Conservation (phyloP, 2,888 invertebrate species). For the Tetramorium bicarinatum region DNA sequence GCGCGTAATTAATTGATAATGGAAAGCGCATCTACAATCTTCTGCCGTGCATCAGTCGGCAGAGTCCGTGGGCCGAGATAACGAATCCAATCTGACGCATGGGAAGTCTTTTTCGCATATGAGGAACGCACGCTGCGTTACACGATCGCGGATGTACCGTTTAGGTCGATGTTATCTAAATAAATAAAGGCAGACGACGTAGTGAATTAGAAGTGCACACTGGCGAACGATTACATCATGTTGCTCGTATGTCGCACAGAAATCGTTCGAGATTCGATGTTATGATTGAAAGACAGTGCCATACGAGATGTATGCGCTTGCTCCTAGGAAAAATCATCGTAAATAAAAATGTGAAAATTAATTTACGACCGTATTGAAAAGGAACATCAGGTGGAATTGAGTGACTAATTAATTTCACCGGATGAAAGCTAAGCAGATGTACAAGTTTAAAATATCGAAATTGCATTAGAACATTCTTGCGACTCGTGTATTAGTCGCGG, state of each 20-base stretch:
- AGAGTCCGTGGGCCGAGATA: constrained; percentile 44
- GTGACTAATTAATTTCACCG: not conserved
- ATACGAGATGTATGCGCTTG: not conserved
- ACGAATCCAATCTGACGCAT: constrained; percentile 65
- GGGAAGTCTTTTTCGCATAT: constrained; percentile 20
- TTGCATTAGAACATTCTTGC: not conserved
- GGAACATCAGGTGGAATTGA: not conserved
- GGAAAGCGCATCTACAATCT: constrained; percentile 60
- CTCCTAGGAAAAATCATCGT: not conserved
- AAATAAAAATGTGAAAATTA: not conserved
- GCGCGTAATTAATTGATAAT: constrained; percentile 66
- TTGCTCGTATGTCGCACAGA: not conserved
- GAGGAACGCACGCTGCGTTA: not conserved
- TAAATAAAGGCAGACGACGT: constrained; percentile 43
- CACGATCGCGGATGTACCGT: constrained; percentile 52
- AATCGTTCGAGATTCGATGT: not conserved
- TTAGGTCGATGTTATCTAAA: constrained; percentile 56
- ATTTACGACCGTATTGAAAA: not conserved
- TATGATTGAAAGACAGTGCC: not conserved
- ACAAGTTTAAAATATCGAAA: constrained; percentile 24
- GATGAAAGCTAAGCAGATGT: too few relatives aligned
- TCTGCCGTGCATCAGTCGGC: constrained; percentile 2
- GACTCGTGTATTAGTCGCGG: constrained; percentile 11
- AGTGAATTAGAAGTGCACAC: constrained; percentile 38
- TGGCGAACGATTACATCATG: constrained; percentile 18